phyloP scores from a whole-genome alignment of 2,113 vertebrate species.

The Atrichornis clamosus region DNA sequence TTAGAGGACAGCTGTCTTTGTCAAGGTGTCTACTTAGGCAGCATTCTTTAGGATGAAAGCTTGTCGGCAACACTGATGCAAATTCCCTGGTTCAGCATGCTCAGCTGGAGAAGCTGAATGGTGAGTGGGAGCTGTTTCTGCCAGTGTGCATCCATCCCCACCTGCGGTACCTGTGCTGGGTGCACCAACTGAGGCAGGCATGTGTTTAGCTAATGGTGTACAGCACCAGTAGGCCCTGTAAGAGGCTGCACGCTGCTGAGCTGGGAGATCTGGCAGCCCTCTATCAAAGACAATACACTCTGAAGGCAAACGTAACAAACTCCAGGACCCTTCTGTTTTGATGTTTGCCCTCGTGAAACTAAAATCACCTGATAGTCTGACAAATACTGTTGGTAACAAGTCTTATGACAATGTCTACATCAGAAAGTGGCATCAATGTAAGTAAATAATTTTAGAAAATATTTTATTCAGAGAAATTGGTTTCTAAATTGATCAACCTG shows the following conservation, averaged over 20 bases:
- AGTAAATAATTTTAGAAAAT: background rate
- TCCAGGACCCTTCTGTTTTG: background rate
- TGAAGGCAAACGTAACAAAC: rapidly evolving
- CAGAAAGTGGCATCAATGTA: background rate
- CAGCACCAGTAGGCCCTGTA: background rate
- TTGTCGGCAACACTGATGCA: rapidly evolving
- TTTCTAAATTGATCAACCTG: background rate
- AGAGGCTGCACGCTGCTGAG: background rate
- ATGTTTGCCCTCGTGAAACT: background rate
- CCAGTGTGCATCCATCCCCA: background rate
- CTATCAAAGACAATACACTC: background rate
- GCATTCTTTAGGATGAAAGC: background rate
- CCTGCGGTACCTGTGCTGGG: rapidly evolving
- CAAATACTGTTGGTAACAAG: background rate
- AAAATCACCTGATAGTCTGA: background rate
- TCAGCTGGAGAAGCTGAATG: background rate
- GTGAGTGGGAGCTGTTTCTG: background rate
- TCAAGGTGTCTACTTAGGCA: background rate
- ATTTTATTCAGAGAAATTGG: background rate
- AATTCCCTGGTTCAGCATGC: background rate
- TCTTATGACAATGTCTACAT: background rate
- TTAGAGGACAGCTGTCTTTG: background rate
- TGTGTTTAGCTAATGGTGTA: background rate
- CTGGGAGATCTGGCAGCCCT: background rate
- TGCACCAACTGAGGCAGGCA: rapidly evolving